These are phyloP conservation scores for Eilema caniola DNA, from an alignment of 2,888 invertebrate species.

Conservation along the genomic window DNA sequence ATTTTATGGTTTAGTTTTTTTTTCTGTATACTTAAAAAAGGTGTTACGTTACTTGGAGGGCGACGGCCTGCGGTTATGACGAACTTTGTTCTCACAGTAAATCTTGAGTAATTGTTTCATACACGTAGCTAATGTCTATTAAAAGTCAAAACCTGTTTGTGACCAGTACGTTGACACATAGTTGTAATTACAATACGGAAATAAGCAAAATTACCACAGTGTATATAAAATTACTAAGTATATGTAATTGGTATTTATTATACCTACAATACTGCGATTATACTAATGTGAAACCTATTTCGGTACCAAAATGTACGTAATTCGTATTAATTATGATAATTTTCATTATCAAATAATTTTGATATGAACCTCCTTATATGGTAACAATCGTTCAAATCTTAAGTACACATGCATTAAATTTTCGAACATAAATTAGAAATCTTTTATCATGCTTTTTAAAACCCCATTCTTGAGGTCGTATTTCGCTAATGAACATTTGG, in stretches of 20 bases:
- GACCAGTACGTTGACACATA: slow-evolving; percentile 53
- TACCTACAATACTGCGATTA: not conserved
- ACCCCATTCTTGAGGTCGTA: no score
- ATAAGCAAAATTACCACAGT: slow-evolving; percentile 26
- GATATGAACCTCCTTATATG: not conserved
- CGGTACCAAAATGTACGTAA: not conserved
- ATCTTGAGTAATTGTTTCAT: slow-evolving; percentile 66
- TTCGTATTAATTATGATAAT: no score
- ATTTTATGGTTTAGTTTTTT: slow-evolving; percentile 26
- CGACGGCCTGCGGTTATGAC: slow-evolving; percentile 59
- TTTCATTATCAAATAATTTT: not conserved
- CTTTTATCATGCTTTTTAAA: no score
- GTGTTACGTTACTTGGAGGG: slow-evolving; percentile 54
- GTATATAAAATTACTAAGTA: not conserved
- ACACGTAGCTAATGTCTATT: slow-evolving; percentile 60
- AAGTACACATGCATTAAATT: no score
- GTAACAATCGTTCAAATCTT: not conserved
- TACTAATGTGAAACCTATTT: not conserved
- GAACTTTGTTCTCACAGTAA: slow-evolving; percentile 68
- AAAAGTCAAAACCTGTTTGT: slow-evolving; percentile 61
- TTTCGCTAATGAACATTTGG: no score
- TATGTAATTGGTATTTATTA: not conserved
- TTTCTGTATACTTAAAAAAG: slow-evolving; percentile 31
- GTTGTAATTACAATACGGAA: slow-evolving; percentile 44
- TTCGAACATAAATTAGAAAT: no score